A percentile compares a stretch with the other conserved stretches of the same genome.
phyloP scores from a whole-genome alignment of 2,113 vertebrate genomes.

The Peucedramus taeniatus region DNA sequence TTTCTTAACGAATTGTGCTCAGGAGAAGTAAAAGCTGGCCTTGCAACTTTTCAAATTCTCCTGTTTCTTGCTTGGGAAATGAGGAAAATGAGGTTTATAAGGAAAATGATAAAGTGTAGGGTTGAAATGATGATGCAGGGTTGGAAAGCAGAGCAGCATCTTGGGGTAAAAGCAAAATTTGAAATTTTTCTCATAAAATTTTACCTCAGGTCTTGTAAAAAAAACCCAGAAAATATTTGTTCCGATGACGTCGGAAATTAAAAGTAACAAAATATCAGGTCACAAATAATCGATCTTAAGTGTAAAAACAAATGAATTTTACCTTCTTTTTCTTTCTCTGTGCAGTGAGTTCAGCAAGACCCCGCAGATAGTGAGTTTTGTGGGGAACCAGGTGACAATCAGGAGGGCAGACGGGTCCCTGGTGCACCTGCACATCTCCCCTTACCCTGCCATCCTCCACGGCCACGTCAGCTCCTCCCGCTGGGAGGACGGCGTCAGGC shows the following conservation, averaged over 20 bases:
- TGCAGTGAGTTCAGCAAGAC: constrained; percentile 85
- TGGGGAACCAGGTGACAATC: constrained; percentile 83
- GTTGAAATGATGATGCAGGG: accelerated
- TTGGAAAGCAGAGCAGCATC: background rate
- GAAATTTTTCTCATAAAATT: background rate
- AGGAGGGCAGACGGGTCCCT: constrained; percentile 89
- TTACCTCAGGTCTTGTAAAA: background rate
- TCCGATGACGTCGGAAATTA: background rate
- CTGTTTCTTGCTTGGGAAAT: background rate
- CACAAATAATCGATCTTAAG: background rate
- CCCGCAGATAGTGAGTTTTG: constrained; percentile 85
- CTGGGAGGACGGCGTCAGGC: constrained; percentile 74
- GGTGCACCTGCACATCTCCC: constrained; percentile 81
- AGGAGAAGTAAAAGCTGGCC: background rate
- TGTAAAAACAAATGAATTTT: background rate
- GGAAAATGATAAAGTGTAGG: background rate
- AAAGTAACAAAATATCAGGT: accelerated
- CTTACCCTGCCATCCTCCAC: constrained; percentile 87
- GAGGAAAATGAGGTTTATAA: background rate
- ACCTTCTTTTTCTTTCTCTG: background rate
- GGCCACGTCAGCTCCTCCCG: constrained; percentile 74
- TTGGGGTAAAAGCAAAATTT: background rate
- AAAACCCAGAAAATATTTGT: background rate
- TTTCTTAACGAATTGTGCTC: background rate
- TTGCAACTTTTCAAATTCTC: background rate